These are phyloP conservation scores for Poeciliopsis infans DNA, from an alignment of 2,797 vertebrate genomes.

Conservation along the genomic window DNA sequence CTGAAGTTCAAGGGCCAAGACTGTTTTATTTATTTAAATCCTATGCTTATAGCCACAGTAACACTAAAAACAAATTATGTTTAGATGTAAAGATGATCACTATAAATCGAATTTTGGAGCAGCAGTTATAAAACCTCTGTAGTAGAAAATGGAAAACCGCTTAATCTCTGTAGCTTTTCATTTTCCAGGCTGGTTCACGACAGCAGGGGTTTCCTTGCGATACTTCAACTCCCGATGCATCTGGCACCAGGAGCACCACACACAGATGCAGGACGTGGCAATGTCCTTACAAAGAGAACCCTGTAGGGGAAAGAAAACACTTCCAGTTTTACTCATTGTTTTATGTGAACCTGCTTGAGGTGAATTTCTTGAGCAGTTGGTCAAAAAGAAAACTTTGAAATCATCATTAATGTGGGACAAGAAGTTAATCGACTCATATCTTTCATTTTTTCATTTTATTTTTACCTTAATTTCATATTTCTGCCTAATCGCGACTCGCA, in stretches of 20 bases:
- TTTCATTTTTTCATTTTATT: not conserved
- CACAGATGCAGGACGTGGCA: constrained; percentile 49
- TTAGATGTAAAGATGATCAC: not conserved
- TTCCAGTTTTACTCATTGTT: not conserved
- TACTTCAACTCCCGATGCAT: constrained; percentile 68
- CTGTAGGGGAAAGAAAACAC: constrained; percentile 38
- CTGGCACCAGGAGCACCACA: constrained; percentile 74
- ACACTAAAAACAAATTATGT: not conserved
- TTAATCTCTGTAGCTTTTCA: not conserved
- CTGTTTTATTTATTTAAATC: not conserved
- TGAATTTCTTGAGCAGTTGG: not conserved
- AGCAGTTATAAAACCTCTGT: not conserved
- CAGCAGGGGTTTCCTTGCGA: not conserved
- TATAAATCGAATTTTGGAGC: not conserved
- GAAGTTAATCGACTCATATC: not conserved
- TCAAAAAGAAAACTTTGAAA: not conserved
- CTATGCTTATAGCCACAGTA: not conserved
- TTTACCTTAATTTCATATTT: constrained; percentile 62
- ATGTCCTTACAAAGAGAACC: constrained; percentile 72
- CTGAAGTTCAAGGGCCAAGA: too few species aligned
- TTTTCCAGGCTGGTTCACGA: constrained; percentile 30
- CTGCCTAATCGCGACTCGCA: constrained; percentile 46
- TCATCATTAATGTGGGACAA: not conserved
- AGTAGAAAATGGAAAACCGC: too few species aligned
- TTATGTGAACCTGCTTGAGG: not conserved